phyloP scores from a whole-genome alignment of 37 sponge, comb jelly and placozoan genomes.

The Haliclona indistincta region DNA sequence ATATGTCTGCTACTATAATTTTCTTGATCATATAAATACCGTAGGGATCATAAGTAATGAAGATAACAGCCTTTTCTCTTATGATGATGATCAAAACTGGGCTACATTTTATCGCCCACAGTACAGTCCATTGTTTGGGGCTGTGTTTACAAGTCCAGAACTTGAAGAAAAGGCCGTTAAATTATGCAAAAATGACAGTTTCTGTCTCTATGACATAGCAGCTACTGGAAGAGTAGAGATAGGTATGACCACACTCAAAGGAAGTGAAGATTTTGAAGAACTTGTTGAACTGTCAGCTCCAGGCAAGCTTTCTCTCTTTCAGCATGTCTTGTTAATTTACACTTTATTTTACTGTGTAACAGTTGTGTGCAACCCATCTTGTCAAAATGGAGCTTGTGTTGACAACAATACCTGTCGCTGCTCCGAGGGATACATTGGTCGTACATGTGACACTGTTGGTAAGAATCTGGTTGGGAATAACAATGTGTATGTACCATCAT shows the following conservation, averaged over 20 bases:
- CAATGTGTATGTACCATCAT: too few relatives aligned
- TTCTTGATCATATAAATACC: too few relatives aligned
- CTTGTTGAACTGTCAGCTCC: conserved; percentile 41
- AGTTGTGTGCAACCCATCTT: conserved; percentile 70
- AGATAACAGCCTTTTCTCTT: conserved; percentile 49
- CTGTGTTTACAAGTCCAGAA: conserved; percentile 37
- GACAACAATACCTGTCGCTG: conserved; percentile 54
- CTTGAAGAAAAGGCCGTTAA: conserved; percentile 42
- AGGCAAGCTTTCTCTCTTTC: conserved; percentile 30
- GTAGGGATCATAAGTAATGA: conserved; percentile 46
- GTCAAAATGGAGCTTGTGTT: conserved; percentile 71
- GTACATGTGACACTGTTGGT: conserved; percentile 20
- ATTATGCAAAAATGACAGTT: conserved; percentile 34
- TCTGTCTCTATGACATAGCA: conserved; percentile 71
- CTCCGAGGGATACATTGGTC: conserved; percentile 46
- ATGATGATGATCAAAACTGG: conserved; percentile 34
- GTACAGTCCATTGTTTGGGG: conserved; percentile 45
- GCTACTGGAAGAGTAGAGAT: conserved; percentile 56
- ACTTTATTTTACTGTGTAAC: background rate
- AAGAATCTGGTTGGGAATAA: too few relatives aligned
- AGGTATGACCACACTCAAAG: conserved; percentile 39
- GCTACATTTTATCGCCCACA: conserved; percentile 36
- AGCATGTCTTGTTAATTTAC: too few relatives aligned
- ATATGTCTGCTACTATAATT: too few relatives aligned
- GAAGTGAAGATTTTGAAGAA: conserved; percentile 19